Evolutionary conservation across 2,797 vertebrate species (phyloP), one percentile per base, ranked within the genome.

Genomic region (Spea hammondii): DNA sequence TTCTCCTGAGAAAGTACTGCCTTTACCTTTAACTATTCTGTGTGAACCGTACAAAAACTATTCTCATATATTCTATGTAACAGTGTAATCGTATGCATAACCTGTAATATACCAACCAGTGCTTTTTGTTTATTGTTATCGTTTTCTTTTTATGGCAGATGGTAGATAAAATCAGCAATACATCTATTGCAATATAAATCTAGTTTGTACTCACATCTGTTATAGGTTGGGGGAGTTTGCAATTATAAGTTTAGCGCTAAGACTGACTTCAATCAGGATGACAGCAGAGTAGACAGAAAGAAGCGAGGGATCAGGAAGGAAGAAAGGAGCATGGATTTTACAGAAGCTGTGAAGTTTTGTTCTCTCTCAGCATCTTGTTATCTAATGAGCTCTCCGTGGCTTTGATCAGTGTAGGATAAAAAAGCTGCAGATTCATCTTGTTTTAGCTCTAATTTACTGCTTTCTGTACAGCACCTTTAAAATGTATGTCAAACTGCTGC

Each of bases 351-450:
- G 57, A 82, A 82, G 79, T 82, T 82, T 57, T 82, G 74, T 72
- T 81, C 54, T 77, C 11, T 70, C 67, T 64, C 70, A 77, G 79
- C 74, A 62, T 46, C 70, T 68, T 70, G 60, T 80, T 80, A 73
- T 82, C 75, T 82, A 82, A 82, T 82, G 79, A 82, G 79, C 79
- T 77, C 75, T 77, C 57, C 4, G 45, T 70, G 70, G 71, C 75
- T 82, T 82, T 82, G 79, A 82, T 82, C 79, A 69, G 50, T 65
- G 51, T 45, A 44, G 64, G 55, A 82, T 77, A 73, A 71, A 81
- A 73, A 71, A 82, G 55, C 75, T 64, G 70, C 44, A 69, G 57
- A 72, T 81, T 74, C 75, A 69, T 73, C 74, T 73, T 59, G 48
- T 73, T 70, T 67, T 68, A 53, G 5, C 49, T 69, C 45, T 64